phyloP scores from a whole-genome alignment of 1,140 invertebrate genomes.

The Aplysia californica region DNA sequence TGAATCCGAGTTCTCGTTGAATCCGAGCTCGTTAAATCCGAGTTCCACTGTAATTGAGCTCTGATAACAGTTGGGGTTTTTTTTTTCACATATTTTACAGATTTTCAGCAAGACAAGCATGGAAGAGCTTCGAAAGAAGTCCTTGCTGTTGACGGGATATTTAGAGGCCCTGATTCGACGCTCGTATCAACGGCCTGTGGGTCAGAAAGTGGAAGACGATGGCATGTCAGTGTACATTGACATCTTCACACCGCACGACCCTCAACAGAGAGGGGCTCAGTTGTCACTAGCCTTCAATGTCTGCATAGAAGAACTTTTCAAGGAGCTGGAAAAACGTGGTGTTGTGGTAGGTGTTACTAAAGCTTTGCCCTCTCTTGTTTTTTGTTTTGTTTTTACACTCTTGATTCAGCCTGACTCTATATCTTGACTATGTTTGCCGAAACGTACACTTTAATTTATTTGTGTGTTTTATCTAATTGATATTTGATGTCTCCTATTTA shows the following conservation, averaged over 20 bases:
- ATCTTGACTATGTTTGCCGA: too few relatives aligned
- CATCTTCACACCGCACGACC: slow-evolving; percentile 72
- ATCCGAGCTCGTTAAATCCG: too few relatives aligned
- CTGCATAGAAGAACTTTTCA: slow-evolving; percentile 66
- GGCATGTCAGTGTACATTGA: slow-evolving; percentile 50
- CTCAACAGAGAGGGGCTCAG: slow-evolving; percentile 71
- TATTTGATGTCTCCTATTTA: too few relatives aligned
- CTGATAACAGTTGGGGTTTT: too few relatives aligned
- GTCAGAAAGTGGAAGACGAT: not conserved
- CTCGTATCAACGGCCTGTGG: slow-evolving; percentile 33
- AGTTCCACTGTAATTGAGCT: too few relatives aligned
- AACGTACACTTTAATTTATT: too few relatives aligned
- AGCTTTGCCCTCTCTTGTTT: not conserved
- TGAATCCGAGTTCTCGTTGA: too few relatives aligned
- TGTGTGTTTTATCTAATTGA: too few relatives aligned
- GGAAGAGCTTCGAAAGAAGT: slow-evolving; percentile 69
- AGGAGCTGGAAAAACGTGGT: slow-evolving; percentile 70
- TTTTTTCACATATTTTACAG: too few relatives aligned
- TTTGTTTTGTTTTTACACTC: not conserved
- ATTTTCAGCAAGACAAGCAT: slow-evolving; percentile 71
- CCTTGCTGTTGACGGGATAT: slow-evolving; percentile 73
- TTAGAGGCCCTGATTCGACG: slow-evolving; percentile 69
- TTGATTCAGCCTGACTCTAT: too few relatives aligned
- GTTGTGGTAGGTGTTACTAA: slow-evolving; percentile 69
- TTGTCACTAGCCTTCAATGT: slow-evolving; percentile 69